Base-by-base conservation (phyloP, 1,140 invertebrate species). In the Nixonia krombeini region DNA sequence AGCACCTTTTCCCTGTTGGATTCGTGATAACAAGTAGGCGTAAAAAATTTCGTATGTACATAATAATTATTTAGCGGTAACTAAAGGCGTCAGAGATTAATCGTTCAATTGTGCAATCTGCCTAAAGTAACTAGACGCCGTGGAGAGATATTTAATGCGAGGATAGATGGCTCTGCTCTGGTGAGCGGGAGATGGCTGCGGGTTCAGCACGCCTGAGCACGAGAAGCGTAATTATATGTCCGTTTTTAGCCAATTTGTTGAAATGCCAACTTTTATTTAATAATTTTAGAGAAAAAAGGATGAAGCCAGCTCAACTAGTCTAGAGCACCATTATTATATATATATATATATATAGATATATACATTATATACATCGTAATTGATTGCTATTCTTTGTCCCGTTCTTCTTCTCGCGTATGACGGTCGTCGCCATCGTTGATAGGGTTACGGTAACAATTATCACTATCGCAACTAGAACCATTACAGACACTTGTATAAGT, bases 281-380 rank as follows among this genome's bases (percentile, higher is more conserved):
- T 53, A 67, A 73, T 42, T 69, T 74, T 67, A 67, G 71, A 73
- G n/a, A n/a, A n/a, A n/a, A n/a, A n/a, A n/a, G n/a, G n/a, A 72
- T 69, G 72, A 82, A 78, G 78, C 81, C 81, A 83, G 82, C 83
- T 85, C 83, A 84, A 85, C 82, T 85, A 85, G 83, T 85, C 83
- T 85, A 85, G 82, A 84, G 82, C 82, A 80, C 66, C 74, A 74
- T 83, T 76, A 64, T 71, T 63, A 65, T 49, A 53, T n/a, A n/a
- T n/a, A n/a, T n/a, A n/a, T n/a, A n/a, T n/a, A n/a, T n/a, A n/a
- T n/a, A n/a, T n/a, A n/a, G n/a, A n/a, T n/a, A n/a, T n/a, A n/a
- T n/a, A n/a, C n/a, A n/a, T n/a, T n/a, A n/a, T n/a, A n/a, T n/a
- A n/a, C n/a, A n/a, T n/a, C n/a, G n/a, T n/a, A n/a, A n/a, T n/a